Conservation (phyloP, 2,797 vertebrate species). For the Amphiprion clarkii region DNA sequence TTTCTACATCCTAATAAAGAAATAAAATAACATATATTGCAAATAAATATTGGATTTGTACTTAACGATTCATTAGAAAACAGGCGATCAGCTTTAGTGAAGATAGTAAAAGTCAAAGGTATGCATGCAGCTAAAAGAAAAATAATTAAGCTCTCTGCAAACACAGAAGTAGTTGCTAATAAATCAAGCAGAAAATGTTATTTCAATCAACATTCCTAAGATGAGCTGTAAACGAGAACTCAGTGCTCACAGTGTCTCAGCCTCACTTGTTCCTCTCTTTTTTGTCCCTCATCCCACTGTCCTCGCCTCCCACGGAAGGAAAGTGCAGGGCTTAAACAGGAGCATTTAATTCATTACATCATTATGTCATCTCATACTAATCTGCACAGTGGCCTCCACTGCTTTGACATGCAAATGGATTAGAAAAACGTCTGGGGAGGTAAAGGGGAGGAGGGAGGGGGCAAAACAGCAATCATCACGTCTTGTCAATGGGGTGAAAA, state of each 20-base stretch:
- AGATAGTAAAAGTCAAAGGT: slow-evolving; percentile 28
- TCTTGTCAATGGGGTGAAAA: slow-evolving; percentile 90
- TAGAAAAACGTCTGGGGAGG: slow-evolving; percentile 87
- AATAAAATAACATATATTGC: slow-evolving; percentile 3
- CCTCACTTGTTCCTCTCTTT: slow-evolving; percentile 54
- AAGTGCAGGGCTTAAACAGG: slow-evolving; percentile 86
- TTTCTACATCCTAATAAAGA: not conserved
- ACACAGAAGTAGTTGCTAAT: slow-evolving; percentile 50
- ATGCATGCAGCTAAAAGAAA: slow-evolving; percentile 54
- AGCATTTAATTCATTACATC: slow-evolving; percentile 95
- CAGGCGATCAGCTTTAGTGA: slow-evolving; percentile 14
- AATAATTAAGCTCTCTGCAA: slow-evolving; percentile 53
- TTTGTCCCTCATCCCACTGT: slow-evolving; percentile 58
- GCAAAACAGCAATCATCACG: slow-evolving; percentile 91
- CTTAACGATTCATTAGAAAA: slow-evolving; percentile 2
- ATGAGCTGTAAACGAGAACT: slow-evolving; percentile 44
- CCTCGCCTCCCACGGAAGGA: slow-evolving; percentile 67
- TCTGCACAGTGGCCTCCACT: slow-evolving; percentile 90
- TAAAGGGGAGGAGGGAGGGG: slow-evolving; percentile 81
- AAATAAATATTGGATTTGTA: slow-evolving; percentile 3
- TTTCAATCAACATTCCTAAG: slow-evolving; percentile 58
- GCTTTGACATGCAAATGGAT: slow-evolving; percentile 97
- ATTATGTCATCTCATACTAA: slow-evolving; percentile 96
- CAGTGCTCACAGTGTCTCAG: slow-evolving; percentile 39
- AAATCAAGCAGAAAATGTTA: slow-evolving; percentile 66